Percentiles rank a stretch among this genome's conserved stretches.
phyloP scores from a whole-genome alignment of 2,113 vertebrate species.

The Climacteris rufus region DNA sequence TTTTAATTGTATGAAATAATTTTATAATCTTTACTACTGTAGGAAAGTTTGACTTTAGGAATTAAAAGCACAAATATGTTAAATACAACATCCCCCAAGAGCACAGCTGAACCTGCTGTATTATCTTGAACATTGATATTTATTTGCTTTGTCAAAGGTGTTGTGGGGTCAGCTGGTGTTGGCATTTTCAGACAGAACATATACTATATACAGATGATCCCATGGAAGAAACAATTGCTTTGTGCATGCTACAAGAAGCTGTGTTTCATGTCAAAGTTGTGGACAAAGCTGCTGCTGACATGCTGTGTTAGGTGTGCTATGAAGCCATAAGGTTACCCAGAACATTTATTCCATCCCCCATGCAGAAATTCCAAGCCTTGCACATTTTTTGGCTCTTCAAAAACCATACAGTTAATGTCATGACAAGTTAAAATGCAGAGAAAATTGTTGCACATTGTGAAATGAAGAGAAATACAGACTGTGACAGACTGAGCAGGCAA shows the following conservation, averaged over 20 bases:
- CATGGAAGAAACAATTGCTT: neutral
- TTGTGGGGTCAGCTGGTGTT: neutral
- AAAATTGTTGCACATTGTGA: neutral
- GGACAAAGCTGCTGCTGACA: neutral
- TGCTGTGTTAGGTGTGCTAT: neutral
- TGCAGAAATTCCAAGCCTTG: constrained; percentile 4
- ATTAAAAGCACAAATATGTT: neutral
- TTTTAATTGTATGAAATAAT: neutral
- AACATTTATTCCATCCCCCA: neutral
- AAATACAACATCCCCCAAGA: neutral
- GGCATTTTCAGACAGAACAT: neutral
- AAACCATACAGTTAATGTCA: neutral
- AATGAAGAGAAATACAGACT: neutral
- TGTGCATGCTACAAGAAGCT: neutral
- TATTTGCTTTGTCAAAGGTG: neutral
- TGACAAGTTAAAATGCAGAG: neutral
- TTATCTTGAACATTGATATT: neutral
- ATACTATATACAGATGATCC: neutral
- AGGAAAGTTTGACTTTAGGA: neutral
- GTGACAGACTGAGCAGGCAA: constrained; percentile 53
- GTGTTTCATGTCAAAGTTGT: neutral
- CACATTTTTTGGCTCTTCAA: neutral
- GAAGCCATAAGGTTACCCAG: neutral
- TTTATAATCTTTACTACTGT: neutral
- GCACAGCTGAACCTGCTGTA: neutral